Percentiles rank a stretch among this genome's conserved stretches.
These are phyloP conservation scores for Saxidomus purpurata DNA, from an alignment of 1,140 invertebrate species.

Conservation along the genomic window DNA sequence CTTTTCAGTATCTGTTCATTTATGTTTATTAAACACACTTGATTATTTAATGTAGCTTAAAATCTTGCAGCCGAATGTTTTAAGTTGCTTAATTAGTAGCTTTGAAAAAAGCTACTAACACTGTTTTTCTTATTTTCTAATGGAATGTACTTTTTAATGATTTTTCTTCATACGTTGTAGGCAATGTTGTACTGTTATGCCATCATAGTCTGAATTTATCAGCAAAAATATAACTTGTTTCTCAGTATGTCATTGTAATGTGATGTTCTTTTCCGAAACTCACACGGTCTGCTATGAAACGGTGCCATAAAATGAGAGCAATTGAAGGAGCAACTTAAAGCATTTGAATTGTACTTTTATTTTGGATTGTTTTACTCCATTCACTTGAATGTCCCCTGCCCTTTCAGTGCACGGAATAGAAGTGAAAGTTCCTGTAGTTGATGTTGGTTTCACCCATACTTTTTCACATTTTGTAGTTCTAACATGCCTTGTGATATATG, in stretches of 20 bases:
- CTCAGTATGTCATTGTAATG: not conserved
- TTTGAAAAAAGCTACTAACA: not conserved
- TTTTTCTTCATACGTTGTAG: constrained; percentile 3
- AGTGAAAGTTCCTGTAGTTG: not conserved
- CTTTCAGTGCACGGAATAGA: not conserved
- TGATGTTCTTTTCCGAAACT: constrained; percentile 37
- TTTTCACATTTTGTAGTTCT: not conserved
- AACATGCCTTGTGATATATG: too few species aligned
- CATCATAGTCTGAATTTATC: not conserved
- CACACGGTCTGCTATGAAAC: not conserved
- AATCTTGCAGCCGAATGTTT: constrained; percentile 19
- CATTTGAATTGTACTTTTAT: not conserved
- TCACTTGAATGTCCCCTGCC: constrained; percentile 2
- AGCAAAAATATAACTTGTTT: not conserved
- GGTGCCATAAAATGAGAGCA: too few species aligned
- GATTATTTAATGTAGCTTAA: constrained; percentile 44
- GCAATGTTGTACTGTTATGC: not conserved
- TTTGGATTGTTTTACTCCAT: constrained; percentile 37
- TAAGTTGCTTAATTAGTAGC: constrained; percentile 45
- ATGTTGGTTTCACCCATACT: not conserved
- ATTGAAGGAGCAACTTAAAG: constrained; percentile 21
- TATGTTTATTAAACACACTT: constrained; percentile 24
- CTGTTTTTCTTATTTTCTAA: not conserved
- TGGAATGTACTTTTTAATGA: constrained; percentile 4
- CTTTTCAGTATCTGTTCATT: constrained; percentile 6